Evolutionary conservation across 1,140 invertebrate genomes (phyloP).

Genomic region (Diploscapter pachys): DNA sequence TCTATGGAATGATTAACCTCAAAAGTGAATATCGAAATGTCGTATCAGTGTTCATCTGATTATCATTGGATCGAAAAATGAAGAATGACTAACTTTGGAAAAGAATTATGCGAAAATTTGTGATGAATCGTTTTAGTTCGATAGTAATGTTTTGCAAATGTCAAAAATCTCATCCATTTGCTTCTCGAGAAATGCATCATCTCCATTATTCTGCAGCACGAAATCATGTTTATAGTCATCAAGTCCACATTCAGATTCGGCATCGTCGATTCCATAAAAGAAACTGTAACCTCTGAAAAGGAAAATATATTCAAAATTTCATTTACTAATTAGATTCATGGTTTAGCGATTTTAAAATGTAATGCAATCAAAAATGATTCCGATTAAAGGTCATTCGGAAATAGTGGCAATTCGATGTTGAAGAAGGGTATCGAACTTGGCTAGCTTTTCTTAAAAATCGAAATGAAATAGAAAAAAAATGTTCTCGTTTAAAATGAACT

Average conservation of each 20-base stretch:
- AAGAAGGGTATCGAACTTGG: neutral
- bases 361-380: too few species aligned
- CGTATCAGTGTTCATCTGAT: too few species aligned
- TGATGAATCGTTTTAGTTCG: too few species aligned
- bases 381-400: neutral
- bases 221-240: constrained; percentile 11
- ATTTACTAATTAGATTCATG: neutral
- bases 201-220: constrained; percentile 4
- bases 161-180: neutral
- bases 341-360: neutral
- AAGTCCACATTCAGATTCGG: constrained; percentile 25
- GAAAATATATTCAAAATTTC: constrained; percentile 2
- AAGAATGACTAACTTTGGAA: too few species aligned
- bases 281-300: constrained; percentile 18
- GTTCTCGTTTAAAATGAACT: too few species aligned
- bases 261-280: constrained; percentile 16
- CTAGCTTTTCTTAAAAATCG: neutral
- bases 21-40: too few species aligned
- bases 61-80: too few species aligned
- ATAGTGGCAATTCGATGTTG: constrained; percentile 5
- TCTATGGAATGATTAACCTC: too few species aligned
- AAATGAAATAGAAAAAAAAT: neutral
- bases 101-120: too few species aligned
- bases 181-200: neutral
- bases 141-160: too few species aligned